Base-by-base conservation (phyloP, 2,888 invertebrate species). In the Laspeyria flexula region DNA sequence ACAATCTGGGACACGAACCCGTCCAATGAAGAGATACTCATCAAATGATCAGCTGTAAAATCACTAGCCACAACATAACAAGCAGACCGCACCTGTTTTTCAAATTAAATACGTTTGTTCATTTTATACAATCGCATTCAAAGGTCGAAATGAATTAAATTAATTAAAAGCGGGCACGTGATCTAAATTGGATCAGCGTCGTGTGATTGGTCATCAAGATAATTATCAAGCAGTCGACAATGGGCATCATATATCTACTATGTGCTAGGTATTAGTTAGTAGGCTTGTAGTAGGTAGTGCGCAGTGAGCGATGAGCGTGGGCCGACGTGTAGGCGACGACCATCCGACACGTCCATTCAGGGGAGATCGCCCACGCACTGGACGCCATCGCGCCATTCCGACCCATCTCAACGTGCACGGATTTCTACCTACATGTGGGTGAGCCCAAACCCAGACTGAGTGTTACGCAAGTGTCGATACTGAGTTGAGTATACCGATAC, bases 271-370 rank as follows among this genome's bases (percentile, higher is more conserved):
- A 48, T 57, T 55, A 60, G 53, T 70, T 54, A 52, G 67, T 59
- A 61, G 57, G 60, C 47, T 55, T 63, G 59, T 66, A 71, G 77
- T 73, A 67, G 71, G 75, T 60, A 65, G 71, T 51, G 55, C 48
- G 34, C 52, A 27, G 43, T 42, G 59, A 31, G 41, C 49, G 65
- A 52, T n/a, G 15, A 6, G 56, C 64, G 75, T 59, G 52, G 61
- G 70, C 33, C 54, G 68, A 67, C 59, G 81, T 73, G 86, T 81
- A 77, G 83, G 86, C 77, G 79, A 60, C 64, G 75, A 63, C 70
- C 71, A 71, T 73, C 75, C 77, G 79, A 72, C 80, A 73, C 78
- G 83, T 76, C 87, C 90, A 88, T 90, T 89, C 84, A 88, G 85
- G 79, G 81, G 81, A 79, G 77, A 72, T 75, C 67, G 53, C 74